phyloP scores from a whole-genome alignment of 2,888 invertebrate genomes.

The Pyrrhosoma nymphula region DNA sequence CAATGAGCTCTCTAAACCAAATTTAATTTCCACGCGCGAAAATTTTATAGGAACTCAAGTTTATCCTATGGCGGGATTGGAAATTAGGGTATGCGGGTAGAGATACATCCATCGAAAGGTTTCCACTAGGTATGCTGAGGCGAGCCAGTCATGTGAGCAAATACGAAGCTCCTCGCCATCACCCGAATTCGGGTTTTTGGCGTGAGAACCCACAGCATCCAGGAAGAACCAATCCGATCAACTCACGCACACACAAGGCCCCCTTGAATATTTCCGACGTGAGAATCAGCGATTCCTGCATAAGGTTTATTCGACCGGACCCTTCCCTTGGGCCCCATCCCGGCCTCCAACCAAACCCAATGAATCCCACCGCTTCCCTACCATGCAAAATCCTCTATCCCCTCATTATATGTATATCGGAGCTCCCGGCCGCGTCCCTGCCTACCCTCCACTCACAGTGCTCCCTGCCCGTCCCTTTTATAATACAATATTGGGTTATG shows the following conservation, averaged over 20 bases:
- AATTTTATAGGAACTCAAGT: no score
- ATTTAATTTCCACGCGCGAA: no score
- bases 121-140: background rate
- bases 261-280: background rate
- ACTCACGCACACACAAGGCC: background rate
- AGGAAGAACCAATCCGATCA: background rate
- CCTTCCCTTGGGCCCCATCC: background rate
- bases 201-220: background rate
- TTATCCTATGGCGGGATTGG: background rate
- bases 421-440: background rate
- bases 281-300: background rate
- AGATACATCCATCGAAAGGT: background rate
- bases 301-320: background rate
- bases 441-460: background rate
- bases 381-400: background rate
- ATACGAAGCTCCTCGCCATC: background rate
- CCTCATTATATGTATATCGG: slow-evolving; percentile 19
- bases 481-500: slow-evolving; percentile 36
- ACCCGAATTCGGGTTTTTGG: background rate
- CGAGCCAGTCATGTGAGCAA: background rate
- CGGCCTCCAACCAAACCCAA: background rate
- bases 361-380: background rate
- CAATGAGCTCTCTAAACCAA: no score
- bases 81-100: background rate
- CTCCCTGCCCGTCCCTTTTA: background rate